Evolutionary conservation across 2,888 invertebrate species (phyloP), one percentile per base, ranked within the genome.

Genomic region (Pachymerium ferrugineum): DNA sequence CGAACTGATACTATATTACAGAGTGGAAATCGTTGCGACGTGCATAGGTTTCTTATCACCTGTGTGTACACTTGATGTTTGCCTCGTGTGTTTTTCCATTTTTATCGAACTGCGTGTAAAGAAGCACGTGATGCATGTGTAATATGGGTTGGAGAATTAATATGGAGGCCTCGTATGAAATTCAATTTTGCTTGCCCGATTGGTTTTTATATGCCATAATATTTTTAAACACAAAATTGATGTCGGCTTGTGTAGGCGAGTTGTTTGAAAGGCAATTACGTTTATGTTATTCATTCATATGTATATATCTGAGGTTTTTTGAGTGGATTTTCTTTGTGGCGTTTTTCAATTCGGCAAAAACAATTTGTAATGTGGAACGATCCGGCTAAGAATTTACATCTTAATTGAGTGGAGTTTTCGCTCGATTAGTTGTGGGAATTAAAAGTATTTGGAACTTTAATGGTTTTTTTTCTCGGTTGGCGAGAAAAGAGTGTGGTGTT

Each of bases 151-250:
- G 25, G 5, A 25, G 62, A 62, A 62, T 62, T 62, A 62, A 62
- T 62, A 62, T 62, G 62, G 22, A 62, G 62, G 28, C 14, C 62
- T 25, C 62, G 62, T 62, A 62, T 62, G 62, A 62, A 62, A 62
- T 62, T 62, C 62, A 62, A 62, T 62, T 62, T 62, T 62, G 62
- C 62, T 62, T 62, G 62, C 62, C 62, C 62, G 62, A 62, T 62
- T 62, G 62, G 12, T 62, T 62, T 62, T 62, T 62, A 62, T 62
- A n/a, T 14, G 28, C 62, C 62, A 62, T 62, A 62, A 62, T 62
- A 62, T 28, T 62, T n/a, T 62, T 62, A 62, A 62, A 62, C 62
- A 22, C 14, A 25, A 62, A 62, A 62, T 62, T 62, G 62, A 62
- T 62, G 62, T 28, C 14, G 62, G 62, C 14, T 62, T 38, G 12